Evolutionary conservation across 23 tunicate genomes (phyloP), one percentile per base, ranked within the genome.

Genomic region (Aplidium turbinatum): DNA sequence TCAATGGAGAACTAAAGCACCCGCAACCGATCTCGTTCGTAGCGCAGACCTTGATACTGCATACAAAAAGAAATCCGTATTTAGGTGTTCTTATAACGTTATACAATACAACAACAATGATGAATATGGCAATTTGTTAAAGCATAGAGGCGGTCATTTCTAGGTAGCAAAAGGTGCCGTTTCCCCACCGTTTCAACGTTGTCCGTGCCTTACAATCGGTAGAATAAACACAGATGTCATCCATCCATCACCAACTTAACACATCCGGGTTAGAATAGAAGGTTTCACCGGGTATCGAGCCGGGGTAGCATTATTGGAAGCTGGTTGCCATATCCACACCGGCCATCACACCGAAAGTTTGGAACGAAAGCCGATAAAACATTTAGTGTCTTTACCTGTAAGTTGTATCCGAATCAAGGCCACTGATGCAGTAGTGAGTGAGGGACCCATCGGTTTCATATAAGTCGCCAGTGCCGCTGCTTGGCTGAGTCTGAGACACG

Each of bases 31-130:
- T 52, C 34, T 34, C 64, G 66, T 86, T 86, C 2, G 47, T 28
- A 33, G 93, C 93, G 23, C 67, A 42, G 0, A 86, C 93, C 27
- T 75, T 50, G 22, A 86, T 46, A 9, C 93, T 86, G 63, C 11
- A 58, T 45, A 26, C 22, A 71, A 51, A 78, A 7, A 38, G 25
- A 54, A 54, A 54, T 54, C 25, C 6, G 6, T 54, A 6, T n/a
- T 9, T 54, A 54, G 50, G 11, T 16, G 16, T 16, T 9, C 13
- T 9, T 9, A 42, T 42, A 42, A 42, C 50, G n/a, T n/a, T n/a
- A n/a, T n/a, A n/a, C n/a, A n/a, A 42, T 42, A 11, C 11, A 9
- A 11, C 13, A 9, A 16, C 50, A 42, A 9, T 42, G 13, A 9
- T 16, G 50, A 42, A 11, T 42, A 11, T 11, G 11, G 50, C 50